Base-by-base conservation (phyloP, 2,888 invertebrate genomes). In the Apantesis nais region DNA sequence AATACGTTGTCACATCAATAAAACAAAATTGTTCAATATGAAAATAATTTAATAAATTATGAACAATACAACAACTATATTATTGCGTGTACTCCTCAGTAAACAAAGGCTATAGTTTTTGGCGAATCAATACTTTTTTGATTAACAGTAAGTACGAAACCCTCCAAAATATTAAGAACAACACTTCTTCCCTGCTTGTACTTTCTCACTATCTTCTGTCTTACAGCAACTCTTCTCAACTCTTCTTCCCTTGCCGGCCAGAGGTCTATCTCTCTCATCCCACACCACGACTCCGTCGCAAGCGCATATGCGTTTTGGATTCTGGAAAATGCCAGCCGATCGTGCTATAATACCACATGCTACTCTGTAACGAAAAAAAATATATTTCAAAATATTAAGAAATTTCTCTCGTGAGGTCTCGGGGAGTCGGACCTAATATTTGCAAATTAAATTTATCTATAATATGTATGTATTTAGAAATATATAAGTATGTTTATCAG, bases 251-350 rank as follows among this genome's bases (percentile, higher is more conserved):
- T 84, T 85, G 1, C 95, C 95, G 67, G 92, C 93, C 29, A 95
- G 83, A 0, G 96, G 96, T 64, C 95, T 93, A 74, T 97, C 96
- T 63, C 96, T 93, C 90, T 99, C 99, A 87, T 99, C 98, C 99
- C 99, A 99, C 16, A 99, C 95, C 0, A 97, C 97, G 0, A 98
- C 96, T 0, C 99, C 99, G 94, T 98, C 98, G 91, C 99, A 99
- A 1, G 97, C 97, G 92, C 99, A 99, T 68, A 99, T 97, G 19
- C 97, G 96, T 86, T 99, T 99, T 1, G 97, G 96, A 88, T 99
- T 99, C 89, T 98, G 96, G 86, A 98, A 97, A 14, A 99, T 93
- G 0, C 98, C 98, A 0, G 99, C 97, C 0, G 98, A 98, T 48
- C 98, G 96, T 0, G 98, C 98, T 80, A 99, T 98, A 16, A 99